Percentiles rank a stretch among this genome's conserved stretches.
phyloP scores from a whole-genome alignment of 2,888 invertebrate species.

The Pteria penguin region DNA sequence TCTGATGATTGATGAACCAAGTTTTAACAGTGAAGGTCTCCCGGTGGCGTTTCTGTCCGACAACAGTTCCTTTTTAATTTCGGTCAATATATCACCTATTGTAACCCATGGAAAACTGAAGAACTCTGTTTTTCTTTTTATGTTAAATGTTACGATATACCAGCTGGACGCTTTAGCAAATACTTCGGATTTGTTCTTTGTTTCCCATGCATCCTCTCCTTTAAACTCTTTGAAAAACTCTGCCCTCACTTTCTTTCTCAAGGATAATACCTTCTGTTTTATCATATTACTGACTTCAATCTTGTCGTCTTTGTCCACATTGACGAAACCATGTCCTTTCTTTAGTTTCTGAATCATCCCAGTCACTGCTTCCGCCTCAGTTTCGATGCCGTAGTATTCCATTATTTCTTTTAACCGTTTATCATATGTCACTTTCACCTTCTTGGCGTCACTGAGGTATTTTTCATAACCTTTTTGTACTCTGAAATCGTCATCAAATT shows the following conservation, averaged over 20 bases:
- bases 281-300: constrained; percentile 16
- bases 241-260: neutral
- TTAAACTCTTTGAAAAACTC: constrained; percentile 29
- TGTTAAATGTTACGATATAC: constrained; percentile 13
- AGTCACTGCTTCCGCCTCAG: constrained; percentile 27
- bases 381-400: constrained; percentile 23
- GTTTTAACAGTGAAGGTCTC: neutral
- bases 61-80: neutral
- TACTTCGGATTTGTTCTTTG: neutral
- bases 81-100: neutral
- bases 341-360: constrained; percentile 14
- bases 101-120: constrained; percentile 29
- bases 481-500: neutral
- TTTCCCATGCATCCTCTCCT: neutral
- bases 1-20: constrained; percentile 3
- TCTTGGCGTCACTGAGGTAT: constrained; percentile 6
- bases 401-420: constrained; percentile 16
- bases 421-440: constrained; percentile 3
- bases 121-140: neutral
- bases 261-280: constrained; percentile 4
- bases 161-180: constrained; percentile 21
- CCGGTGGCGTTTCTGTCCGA: neutral
- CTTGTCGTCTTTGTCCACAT: constrained; percentile 25
- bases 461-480: neutral
- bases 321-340: constrained; percentile 6